Percentiles rank a stretch among this genome's conserved stretches.
Evolutionary conservation across 2,888 invertebrate genomes (phyloP).

Genomic region (Timema podura): DNA sequence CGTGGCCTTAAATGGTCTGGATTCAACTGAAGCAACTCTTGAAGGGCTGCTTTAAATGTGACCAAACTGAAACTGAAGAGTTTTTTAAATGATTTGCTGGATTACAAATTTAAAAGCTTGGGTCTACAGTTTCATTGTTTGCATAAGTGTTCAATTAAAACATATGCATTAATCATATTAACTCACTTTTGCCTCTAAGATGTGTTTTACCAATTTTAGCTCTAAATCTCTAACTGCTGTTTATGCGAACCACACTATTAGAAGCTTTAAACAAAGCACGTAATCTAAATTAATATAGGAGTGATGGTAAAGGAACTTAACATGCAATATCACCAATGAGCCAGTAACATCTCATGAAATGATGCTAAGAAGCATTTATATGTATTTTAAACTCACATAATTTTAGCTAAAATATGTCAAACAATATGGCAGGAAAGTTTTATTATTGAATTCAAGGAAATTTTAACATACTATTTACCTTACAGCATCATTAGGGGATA

Average conservation of each 20-base stretch:
- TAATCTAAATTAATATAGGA: too few relatives aligned
- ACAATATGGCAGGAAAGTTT: background rate
- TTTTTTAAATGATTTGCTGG: background rate
- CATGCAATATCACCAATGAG: too few relatives aligned
- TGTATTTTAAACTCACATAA: too few relatives aligned
- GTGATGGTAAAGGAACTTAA: too few relatives aligned
- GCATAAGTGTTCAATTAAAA: background rate
- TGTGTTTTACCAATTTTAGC: background rate
- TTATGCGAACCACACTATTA: background rate
- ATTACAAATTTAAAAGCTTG: conserved; percentile 1
- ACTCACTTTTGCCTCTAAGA: too few relatives aligned
- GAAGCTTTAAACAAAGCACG: too few relatives aligned
- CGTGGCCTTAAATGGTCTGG: conserved; percentile 33
- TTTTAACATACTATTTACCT: conserved; percentile 32
- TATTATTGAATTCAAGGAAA: background rate
- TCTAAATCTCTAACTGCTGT: background rate
- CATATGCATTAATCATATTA: too few relatives aligned
- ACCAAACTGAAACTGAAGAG: conserved; percentile 36
- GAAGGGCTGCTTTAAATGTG: conserved; percentile 37
- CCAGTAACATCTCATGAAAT: too few relatives aligned
- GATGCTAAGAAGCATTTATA: too few relatives aligned
- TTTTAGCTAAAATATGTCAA: background rate
- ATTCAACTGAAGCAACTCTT: conserved; percentile 32
- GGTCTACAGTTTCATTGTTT: background rate
- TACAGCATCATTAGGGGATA: conserved; percentile 35